Conservation (phyloP, 2,113 vertebrate species). For the Delphinapterus leucas region DNA sequence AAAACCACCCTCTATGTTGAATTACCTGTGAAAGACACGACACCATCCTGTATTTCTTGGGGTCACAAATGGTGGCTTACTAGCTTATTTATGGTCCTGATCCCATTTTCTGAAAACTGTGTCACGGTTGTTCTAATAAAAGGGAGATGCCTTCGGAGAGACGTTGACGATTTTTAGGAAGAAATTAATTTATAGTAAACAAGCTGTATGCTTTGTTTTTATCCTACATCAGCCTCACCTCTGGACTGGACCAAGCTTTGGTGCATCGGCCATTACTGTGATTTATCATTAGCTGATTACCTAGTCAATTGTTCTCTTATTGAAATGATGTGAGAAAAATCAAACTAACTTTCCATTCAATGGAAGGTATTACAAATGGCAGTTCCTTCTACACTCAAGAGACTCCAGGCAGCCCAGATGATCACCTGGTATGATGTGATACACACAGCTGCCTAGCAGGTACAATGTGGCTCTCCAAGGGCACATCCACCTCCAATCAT, state of each 20-base stretch:
- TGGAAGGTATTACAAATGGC: slow-evolving; percentile 71
- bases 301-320: slow-evolving; percentile 29
- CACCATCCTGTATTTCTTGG: not conserved
- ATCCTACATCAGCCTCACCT: not conserved
- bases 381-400: slow-evolving; percentile 69
- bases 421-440: slow-evolving; percentile 63
- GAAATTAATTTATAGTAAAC: slow-evolving; percentile 64
- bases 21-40: not conserved
- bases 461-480: slow-evolving; percentile 62
- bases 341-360: slow-evolving; percentile 60
- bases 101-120: slow-evolving; percentile 30
- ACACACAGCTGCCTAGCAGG: slow-evolving; percentile 74
- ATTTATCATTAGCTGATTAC: slow-evolving; percentile 65
- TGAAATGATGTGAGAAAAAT: slow-evolving; percentile 77
- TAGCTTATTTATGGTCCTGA: not conserved
- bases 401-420: slow-evolving; percentile 63
- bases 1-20: not conserved
- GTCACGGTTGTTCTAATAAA: slow-evolving; percentile 32
- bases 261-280: slow-evolving; percentile 22
- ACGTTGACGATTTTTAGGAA: not conserved
- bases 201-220: slow-evolving; percentile 52
- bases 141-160: slow-evolving; percentile 50
- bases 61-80: slow-evolving; percentile 4
- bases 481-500: slow-evolving; percentile 73
- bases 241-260: slow-evolving; percentile 48